Conservation (phyloP, 2,888 invertebrate genomes). For the Mimas tiliae region DNA sequence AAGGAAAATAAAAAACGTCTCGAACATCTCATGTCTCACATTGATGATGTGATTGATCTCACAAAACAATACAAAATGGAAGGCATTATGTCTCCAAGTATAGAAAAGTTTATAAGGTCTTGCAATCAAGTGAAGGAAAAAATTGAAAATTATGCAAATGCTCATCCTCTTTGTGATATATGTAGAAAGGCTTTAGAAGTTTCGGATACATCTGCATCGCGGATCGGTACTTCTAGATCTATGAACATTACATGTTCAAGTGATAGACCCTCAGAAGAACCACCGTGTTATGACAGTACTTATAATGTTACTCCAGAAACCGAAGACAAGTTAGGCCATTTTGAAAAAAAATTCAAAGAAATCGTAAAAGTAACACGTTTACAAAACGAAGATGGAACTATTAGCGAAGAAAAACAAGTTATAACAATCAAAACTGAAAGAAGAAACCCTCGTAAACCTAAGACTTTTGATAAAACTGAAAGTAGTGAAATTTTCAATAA, state of each 20-base stretch:
- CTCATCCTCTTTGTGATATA: constrained; percentile 35
- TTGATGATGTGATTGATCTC: constrained; percentile 42
- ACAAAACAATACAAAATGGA: constrained; percentile 36
- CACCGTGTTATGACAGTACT: constrained; percentile 25
- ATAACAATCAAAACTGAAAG: constrained; percentile 54
- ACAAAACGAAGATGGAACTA: constrained; percentile 50
- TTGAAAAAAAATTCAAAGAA: constrained; percentile 52
- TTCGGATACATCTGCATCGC: not conserved
- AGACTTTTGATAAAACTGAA: constrained; percentile 7
- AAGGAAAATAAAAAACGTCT: constrained; percentile 32
- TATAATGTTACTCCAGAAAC: constrained; percentile 29
- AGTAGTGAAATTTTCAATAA: constrained; percentile 5
- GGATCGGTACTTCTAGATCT: not conserved
- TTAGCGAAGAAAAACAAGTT: constrained; percentile 52
- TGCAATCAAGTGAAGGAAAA: constrained; percentile 41
- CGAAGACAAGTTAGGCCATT: constrained; percentile 38
- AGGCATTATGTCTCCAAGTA: constrained; percentile 35
- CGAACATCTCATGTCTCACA: constrained; percentile 38
- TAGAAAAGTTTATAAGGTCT: constrained; percentile 41
- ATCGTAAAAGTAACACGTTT: constrained; percentile 50
- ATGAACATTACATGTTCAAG: not conserved
- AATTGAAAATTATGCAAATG: constrained; percentile 37
- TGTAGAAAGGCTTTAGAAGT: constrained; percentile 28
- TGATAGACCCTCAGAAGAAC: constrained; percentile 18
- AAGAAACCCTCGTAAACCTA: constrained; percentile 37